Percentiles rank a stretch among this genome's conserved stretches.
Conservation (phyloP, 2,113 vertebrate genomes). For the Piliocolobus tephrosceles region DNA sequence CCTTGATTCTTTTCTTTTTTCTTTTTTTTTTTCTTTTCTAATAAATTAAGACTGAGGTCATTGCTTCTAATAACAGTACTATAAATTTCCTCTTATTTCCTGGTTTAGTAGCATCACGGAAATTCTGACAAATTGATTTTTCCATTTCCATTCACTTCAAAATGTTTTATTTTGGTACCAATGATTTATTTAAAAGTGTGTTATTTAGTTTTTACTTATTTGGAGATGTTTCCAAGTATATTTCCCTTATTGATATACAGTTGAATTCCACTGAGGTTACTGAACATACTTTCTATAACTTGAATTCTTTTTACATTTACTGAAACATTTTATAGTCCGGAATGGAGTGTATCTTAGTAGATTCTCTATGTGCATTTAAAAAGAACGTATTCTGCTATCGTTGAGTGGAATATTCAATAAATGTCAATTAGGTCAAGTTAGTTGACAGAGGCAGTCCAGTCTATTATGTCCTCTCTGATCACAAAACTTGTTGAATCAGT, state of each 20-base stretch:
- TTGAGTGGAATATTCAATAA: not conserved
- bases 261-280: not conserved
- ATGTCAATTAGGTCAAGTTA: not conserved
- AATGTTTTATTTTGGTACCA: not conserved
- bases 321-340: not conserved
- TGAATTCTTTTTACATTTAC: not conserved
- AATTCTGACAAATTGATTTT: not conserved
- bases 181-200: not conserved
- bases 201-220: not conserved
- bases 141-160: not conserved
- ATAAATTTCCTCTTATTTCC: not conserved
- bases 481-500: not conserved
- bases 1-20: no score
- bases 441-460: not conserved
- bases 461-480: not conserved
- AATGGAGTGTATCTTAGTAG: not conserved
- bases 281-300: not conserved
- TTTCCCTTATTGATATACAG: not conserved
- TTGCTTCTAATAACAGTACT: not conserved
- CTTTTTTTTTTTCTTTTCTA: no score
- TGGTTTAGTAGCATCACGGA: not conserved
- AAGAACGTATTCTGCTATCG: not conserved
- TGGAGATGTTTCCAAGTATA: not conserved
- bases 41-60: not conserved
- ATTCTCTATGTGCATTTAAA: not conserved